phyloP scores from a whole-genome alignment of 2,113 vertebrate genomes.

The Xenopus tropicalis region DNA sequence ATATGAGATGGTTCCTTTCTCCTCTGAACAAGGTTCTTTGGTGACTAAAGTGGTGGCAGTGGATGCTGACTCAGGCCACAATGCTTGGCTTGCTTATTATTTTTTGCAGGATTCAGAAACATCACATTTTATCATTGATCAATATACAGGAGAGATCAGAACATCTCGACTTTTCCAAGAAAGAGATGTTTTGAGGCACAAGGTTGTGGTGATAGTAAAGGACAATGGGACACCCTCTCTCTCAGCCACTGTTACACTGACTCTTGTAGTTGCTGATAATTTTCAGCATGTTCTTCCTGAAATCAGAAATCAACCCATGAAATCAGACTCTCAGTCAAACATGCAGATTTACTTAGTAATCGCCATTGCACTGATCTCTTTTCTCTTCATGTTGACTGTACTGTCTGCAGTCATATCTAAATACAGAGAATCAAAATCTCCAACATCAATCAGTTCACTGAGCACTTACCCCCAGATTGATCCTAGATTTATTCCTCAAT shows the following conservation, averaged over 20 bases:
- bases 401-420: conserved; percentile 52
- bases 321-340: background rate
- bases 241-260: no score
- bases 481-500: conserved; percentile 52
- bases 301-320: conserved; percentile 31
- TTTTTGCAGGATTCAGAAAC: conserved; percentile 57
- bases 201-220: conserved; percentile 70
- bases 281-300: conserved; percentile 48
- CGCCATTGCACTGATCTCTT: conserved; percentile 49
- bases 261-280: conserved; percentile 51
- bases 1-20: conserved; percentile 51
- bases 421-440: conserved; percentile 64
- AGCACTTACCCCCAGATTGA: background rate
- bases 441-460: conserved; percentile 47
- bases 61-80: no score
- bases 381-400: conserved; percentile 51
- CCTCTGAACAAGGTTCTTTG: conserved; percentile 58
- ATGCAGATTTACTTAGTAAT: conserved; percentile 54
- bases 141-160: conserved; percentile 51
- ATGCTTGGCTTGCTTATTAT: no score
- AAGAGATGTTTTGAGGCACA: conserved; percentile 68
- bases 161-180: conserved; percentile 65
- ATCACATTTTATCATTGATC: conserved; percentile 53
- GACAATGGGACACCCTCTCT: no score
- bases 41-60: no score